phyloP scores from a whole-genome alignment of 2,113 vertebrate genomes.

The Muntiacus reevesi region DNA sequence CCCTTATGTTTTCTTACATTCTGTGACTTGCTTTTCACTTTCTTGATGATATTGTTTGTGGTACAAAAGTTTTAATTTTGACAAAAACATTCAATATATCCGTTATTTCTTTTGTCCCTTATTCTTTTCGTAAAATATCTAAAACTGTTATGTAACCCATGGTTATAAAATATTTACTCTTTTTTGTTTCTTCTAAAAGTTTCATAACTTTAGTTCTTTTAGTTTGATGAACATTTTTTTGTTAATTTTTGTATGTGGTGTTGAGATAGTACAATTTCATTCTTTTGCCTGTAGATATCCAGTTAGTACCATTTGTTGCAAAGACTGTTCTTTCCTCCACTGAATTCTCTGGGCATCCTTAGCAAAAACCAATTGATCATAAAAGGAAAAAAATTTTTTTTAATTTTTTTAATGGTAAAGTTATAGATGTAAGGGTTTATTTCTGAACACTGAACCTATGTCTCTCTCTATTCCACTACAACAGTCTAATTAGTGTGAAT shows the following conservation, averaged over 20 bases:
- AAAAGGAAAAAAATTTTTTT: not conserved
- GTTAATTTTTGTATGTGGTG: not conserved
- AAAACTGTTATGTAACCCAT: not conserved
- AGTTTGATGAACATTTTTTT: not conserved
- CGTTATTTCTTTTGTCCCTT: not conserved
- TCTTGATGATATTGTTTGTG: not conserved
- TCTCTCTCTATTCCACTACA: not conserved
- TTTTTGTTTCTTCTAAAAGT: not conserved
- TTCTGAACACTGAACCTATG: not conserved
- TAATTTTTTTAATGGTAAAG: not conserved
- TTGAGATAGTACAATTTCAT: not conserved
- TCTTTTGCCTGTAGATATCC: not conserved
- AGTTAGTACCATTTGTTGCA: not conserved
- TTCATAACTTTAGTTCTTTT: not conserved
- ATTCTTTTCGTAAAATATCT: not conserved
- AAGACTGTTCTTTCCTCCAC: not conserved
- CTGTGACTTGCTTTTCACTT: not conserved
- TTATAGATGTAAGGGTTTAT: not conserved
- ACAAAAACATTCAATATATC: not conserved
- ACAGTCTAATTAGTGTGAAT: not conserved
- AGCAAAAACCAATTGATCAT: not conserved
- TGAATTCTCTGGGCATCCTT: not conserved
- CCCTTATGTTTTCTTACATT: not conserved
- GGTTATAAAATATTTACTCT: not conserved
- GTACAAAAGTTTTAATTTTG: not conserved